These are phyloP conservation scores for Rhinophrynus dorsalis DNA, from an alignment of 2,797 vertebrate species.

Conservation along the genomic window DNA sequence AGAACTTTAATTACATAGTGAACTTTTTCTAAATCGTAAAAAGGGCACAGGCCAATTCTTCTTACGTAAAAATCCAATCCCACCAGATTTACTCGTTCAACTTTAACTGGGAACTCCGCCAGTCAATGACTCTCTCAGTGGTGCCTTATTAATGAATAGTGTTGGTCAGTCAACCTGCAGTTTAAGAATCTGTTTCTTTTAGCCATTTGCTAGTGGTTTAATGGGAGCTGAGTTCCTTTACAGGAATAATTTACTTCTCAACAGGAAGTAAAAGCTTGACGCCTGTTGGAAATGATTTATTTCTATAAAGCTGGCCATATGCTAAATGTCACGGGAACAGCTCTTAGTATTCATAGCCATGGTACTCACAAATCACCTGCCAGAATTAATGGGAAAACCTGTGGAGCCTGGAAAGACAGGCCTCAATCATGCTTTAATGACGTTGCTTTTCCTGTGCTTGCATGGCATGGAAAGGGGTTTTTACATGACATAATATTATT, in stretches of 20 bases:
- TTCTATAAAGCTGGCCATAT: conserved; percentile 29
- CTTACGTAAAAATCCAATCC: not conserved
- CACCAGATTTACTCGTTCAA: not conserved
- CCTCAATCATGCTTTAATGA: conserved; percentile 32
- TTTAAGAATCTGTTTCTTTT: conserved; percentile 21
- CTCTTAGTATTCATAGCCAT: conserved; percentile 21
- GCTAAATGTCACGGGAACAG: not conserved
- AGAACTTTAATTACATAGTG: conserved; percentile 4
- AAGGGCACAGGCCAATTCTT: not conserved
- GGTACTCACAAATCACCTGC: not conserved
- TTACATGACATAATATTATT: conserved; percentile 2
- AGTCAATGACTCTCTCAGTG: not conserved
- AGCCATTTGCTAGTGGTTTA: conserved; percentile 26
- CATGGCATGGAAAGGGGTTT: not conserved
- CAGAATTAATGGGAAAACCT: conserved; percentile 17
- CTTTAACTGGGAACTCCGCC: conserved; percentile 8
- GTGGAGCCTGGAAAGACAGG: conserved; percentile 21
- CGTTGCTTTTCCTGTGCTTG: conserved; percentile 18
- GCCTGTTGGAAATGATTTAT: conserved; percentile 35
- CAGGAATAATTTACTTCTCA: conserved; percentile 36
- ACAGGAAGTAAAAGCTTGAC: conserved; percentile 30
- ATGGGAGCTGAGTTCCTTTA: conserved; percentile 14
- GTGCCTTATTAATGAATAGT: not conserved
- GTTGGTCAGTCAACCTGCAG: not conserved
- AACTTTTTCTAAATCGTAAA: not conserved